Base-by-base conservation (phyloP, 2,797 vertebrate species). In the Melanotaenia pygmaea region DNA sequence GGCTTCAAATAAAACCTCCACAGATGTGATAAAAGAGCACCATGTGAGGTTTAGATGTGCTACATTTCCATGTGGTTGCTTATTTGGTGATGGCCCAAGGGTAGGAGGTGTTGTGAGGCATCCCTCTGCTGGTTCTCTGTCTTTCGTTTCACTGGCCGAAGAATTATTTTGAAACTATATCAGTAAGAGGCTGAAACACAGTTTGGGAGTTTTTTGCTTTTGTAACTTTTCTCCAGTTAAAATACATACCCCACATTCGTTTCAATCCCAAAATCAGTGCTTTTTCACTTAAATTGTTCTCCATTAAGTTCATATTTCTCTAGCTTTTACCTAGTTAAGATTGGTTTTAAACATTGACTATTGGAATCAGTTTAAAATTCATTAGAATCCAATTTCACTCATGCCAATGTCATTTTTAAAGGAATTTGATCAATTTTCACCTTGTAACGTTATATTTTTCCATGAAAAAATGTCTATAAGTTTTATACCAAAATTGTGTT, bases 1-100 rank as follows among this genome's bases (percentile, higher is more conserved):
- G 47, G 63, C 38, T 43, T 70, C 30, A 22, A 35, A 76, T 51
- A 16, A 56, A 35, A 59, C n/a, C 37, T 20, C 43, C n/a, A 59
- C 54, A 53, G 61, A 70, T 51, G 22, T 47, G 53, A 56, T 60
- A 54, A 56, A 35, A 50, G 50, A 59, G 34, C 43, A 32, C 12
- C 11, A 24, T 28, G 59, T 71, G 30, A 13, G 24, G 24, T 20
- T 59, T 59, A 35, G 47, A 32, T 38, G 65, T 18, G 26, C 47
- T 62, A 56, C 61, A 37, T 34, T 37, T 10, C 32, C 50, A 14
- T 20, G 7, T 2, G 18, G 28, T 56, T 51, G 58, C 63, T 50
- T 34, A 20, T 40, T 62, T 3, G 5, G 50, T 67, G 58, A 54
- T 32, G 59, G 40, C 16, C 65, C 45, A 40, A 45, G 65, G 45